phyloP scores from a whole-genome alignment of 2,888 invertebrate species.

The Tiliacea aurago region DNA sequence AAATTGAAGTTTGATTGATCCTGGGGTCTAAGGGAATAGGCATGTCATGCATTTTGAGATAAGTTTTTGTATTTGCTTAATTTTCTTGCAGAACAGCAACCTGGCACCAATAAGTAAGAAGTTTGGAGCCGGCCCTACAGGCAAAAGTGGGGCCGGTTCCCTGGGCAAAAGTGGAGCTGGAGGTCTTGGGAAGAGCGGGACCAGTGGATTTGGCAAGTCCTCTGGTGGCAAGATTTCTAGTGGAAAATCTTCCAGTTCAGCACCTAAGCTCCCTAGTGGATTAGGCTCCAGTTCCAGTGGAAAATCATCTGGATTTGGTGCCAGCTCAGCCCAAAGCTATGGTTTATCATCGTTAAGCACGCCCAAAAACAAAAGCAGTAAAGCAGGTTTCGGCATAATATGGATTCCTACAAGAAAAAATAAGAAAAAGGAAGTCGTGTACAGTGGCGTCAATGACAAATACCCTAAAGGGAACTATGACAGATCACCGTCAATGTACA shows the following conservation, averaged over 20 bases:
- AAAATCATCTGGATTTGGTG: conserved; percentile 55
- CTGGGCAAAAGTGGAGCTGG: conserved; percentile 60
- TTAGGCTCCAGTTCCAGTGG: conserved; percentile 56
- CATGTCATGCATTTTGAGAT: not conserved
- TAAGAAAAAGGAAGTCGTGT: conserved; percentile 81
- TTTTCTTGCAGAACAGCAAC: conserved; percentile 57
- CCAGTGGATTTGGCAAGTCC: conserved; percentile 55
- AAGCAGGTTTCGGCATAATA: conserved; percentile 82
- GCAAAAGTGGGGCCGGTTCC: conserved; percentile 76
- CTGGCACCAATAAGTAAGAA: conserved; percentile 82
- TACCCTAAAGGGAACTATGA: conserved; percentile 71
- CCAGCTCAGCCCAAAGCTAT: conserved; percentile 73
- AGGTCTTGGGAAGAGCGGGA: conserved; percentile 50
- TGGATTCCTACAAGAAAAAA: conserved; percentile 84
- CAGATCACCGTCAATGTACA: conserved; percentile 84
- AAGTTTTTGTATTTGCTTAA: not conserved
- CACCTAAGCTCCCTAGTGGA: conserved; percentile 51
- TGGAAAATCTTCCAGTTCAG: conserved; percentile 47
- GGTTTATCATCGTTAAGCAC: conserved; percentile 68
- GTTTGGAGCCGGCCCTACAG: conserved; percentile 71
- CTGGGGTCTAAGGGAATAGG: not conserved
- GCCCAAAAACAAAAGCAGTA: conserved; percentile 72
- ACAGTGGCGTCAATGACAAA: conserved; percentile 77
- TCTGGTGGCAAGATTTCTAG: conserved; percentile 47
- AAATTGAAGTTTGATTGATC: no score